Evolutionary conservation across 2,113 vertebrate species (phyloP).

Genomic region (Ctenomys sociabilis): DNA sequence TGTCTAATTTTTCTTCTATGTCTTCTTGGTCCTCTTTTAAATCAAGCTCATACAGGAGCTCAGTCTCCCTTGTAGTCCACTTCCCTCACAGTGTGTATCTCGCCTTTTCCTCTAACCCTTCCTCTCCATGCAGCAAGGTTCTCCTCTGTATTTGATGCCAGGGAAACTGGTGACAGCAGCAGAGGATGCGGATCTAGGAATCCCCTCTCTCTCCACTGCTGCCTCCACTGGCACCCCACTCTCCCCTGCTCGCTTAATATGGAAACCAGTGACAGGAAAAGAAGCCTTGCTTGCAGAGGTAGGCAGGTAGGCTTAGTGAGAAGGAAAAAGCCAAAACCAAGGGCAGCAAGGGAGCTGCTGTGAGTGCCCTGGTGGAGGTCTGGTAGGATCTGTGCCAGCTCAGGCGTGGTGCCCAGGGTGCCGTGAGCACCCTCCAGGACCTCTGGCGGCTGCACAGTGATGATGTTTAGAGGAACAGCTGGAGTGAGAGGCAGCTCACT

Average conservation of each 20-base stretch:
- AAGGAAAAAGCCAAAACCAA: conserved; percentile 36
- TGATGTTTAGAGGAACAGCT: not conserved
- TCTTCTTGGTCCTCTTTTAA: conserved; percentile 25
- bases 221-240: not conserved
- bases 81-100: conserved; percentile 25
- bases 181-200: conserved; percentile 36
- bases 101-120: not conserved
- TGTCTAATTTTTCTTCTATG: not conserved
- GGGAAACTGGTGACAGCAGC: not conserved
- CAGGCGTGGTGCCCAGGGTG: not conserved
- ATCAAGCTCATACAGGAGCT: conserved; percentile 4
- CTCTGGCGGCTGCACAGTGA: not conserved
- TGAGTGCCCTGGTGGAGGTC: not conserved
- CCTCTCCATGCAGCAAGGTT: not conserved
- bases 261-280: conserved; percentile 69
- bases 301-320: conserved; percentile 55
- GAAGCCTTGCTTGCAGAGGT: conserved; percentile 48
- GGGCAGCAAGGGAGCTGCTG: not conserved
- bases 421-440: not conserved
- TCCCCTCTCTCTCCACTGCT: conserved; percentile 42
- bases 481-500: not conserved
- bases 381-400: not conserved
- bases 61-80: not conserved
- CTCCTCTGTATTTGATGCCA: not conserved
- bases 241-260: conserved; percentile 72